phyloP scores from a whole-genome alignment of 2,797 vertebrate genomes.

The Gobionotothen gibberifrons region DNA sequence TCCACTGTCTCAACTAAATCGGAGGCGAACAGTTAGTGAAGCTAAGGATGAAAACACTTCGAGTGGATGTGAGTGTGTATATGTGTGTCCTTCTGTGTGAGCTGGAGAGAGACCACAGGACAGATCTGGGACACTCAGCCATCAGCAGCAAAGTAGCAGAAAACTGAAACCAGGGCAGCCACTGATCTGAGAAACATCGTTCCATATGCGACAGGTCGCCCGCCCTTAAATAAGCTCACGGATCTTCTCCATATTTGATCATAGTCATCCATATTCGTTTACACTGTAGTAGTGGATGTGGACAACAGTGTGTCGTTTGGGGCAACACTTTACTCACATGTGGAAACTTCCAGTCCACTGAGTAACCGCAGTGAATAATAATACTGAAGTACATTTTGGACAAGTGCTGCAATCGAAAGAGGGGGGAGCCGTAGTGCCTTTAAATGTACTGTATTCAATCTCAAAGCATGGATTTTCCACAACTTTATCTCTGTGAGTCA shows the following conservation, averaged over 20 bases:
- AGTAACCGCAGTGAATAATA: constrained; percentile 33
- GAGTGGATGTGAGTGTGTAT: constrained; percentile 5
- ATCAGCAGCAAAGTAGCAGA: constrained; percentile 47
- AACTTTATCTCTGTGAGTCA: constrained; percentile 43
- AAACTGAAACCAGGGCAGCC: constrained; percentile 73
- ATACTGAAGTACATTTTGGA: constrained; percentile 11
- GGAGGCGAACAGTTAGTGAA: constrained; percentile 16
- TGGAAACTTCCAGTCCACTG: constrained; percentile 41
- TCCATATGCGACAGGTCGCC: constrained; percentile 68
- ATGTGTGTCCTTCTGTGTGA: constrained; percentile 45
- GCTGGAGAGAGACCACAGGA: constrained; percentile 49
- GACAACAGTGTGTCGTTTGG: constrained; percentile 18
- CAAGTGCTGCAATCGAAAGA: constrained; percentile 17
- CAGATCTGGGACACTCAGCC: constrained; percentile 76
- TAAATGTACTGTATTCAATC: constrained; percentile 55
- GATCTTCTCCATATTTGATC: constrained; percentile 68
- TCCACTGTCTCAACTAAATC: constrained; percentile 31
- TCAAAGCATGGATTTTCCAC: constrained; percentile 15
- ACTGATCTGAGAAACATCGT: constrained; percentile 63
- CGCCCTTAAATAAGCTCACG: constrained; percentile 68
- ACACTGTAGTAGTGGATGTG: constrained; percentile 10
- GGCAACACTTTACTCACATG: constrained; percentile 16
- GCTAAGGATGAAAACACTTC: constrained; percentile 8
- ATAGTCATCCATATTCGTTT: constrained; percentile 66
- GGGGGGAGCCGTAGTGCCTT: constrained; percentile 38